These are phyloP conservation scores for Hirtodrosophila duncani DNA, from an alignment of 2,888 invertebrate species.

Conservation along the genomic window DNA sequence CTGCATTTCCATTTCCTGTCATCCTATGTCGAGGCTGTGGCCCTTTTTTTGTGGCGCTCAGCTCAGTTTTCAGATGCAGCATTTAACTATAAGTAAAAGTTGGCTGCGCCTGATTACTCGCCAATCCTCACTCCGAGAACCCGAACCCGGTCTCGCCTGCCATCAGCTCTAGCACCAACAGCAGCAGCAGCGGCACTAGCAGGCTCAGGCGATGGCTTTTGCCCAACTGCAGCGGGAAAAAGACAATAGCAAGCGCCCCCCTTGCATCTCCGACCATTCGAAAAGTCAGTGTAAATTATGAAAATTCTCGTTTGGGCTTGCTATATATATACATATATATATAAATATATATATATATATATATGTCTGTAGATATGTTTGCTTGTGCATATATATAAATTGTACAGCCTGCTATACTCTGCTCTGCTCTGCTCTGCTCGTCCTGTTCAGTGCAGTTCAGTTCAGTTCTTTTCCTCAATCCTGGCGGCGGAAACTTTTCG, in stretches of 20 bases:
- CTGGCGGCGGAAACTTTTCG: too few species aligned
- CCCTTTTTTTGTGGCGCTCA: slow-evolving; percentile 1
- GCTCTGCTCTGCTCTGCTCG: too few species aligned
- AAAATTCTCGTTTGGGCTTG: slow-evolving; percentile 4
- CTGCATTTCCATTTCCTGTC: slow-evolving; percentile 51
- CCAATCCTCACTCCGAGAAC: slow-evolving; percentile 15
- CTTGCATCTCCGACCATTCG: background rate
- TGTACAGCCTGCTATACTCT: too few species aligned
- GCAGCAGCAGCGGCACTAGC: background rate
- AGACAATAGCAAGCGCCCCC: slow-evolving; percentile 37
- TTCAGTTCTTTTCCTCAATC: too few species aligned
- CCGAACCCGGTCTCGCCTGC: background rate
- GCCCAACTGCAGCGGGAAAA: slow-evolving; percentile 12
- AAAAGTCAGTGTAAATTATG: slow-evolving; percentile 62
- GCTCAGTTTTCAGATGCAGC: slow-evolving; percentile 29
- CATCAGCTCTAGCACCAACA: slow-evolving; percentile 6
- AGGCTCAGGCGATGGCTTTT: too few species aligned
- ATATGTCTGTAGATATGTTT: background rate
- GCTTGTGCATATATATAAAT: too few species aligned
- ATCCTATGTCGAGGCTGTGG: slow-evolving; percentile 22
- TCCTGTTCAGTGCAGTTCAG: too few species aligned
- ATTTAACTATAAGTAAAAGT: slow-evolving; percentile 60
- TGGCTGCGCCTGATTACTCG: slow-evolving; percentile 57
- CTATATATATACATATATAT: background rate
- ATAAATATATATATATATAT: background rate